phyloP scores from a whole-genome alignment of 2,797 vertebrate species.

The Phalanger gymnotis region DNA sequence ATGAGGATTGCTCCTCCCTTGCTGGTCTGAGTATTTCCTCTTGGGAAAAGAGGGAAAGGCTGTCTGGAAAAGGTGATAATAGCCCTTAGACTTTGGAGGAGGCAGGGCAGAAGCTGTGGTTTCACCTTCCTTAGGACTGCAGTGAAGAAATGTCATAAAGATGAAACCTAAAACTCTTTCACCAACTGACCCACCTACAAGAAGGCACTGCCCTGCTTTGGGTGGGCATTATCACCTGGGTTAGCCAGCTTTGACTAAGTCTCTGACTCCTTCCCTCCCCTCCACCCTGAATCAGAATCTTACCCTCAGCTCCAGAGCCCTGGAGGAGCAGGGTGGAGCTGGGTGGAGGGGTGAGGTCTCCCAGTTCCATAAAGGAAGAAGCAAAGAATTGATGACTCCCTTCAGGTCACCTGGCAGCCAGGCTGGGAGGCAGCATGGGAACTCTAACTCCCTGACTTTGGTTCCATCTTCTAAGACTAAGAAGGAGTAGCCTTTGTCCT shows the following conservation, averaged over 20 bases:
- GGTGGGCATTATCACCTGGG: constrained; percentile 5
- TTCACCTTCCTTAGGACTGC: constrained; percentile 2
- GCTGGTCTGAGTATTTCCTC: constrained; percentile 54
- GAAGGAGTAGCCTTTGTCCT: not conserved
- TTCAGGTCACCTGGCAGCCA: not conserved
- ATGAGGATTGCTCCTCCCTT: not conserved
- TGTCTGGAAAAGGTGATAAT: constrained; percentile 10
- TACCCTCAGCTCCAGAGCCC: not conserved
- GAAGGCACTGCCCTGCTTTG: not conserved
- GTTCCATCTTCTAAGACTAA: not conserved
- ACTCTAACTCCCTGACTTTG: not conserved
- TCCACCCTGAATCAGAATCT: constrained; percentile 8
- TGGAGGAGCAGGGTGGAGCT: not conserved
- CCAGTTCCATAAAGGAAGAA: not conserved
- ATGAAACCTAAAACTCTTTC: not conserved
- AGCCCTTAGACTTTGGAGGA: not conserved
- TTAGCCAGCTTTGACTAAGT: constrained; percentile 3
- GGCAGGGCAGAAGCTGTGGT: not conserved
- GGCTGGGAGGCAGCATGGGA: not conserved
- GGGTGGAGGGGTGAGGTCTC: not conserved
- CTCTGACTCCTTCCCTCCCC: not conserved
- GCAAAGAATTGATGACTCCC: not conserved
- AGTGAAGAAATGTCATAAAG: not conserved
- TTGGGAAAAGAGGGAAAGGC: constrained; percentile 33
- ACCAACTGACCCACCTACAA: constrained; percentile 10